Evolutionary conservation across 2,113 vertebrate species (phyloP).

Genomic region (Meles meles): DNA sequence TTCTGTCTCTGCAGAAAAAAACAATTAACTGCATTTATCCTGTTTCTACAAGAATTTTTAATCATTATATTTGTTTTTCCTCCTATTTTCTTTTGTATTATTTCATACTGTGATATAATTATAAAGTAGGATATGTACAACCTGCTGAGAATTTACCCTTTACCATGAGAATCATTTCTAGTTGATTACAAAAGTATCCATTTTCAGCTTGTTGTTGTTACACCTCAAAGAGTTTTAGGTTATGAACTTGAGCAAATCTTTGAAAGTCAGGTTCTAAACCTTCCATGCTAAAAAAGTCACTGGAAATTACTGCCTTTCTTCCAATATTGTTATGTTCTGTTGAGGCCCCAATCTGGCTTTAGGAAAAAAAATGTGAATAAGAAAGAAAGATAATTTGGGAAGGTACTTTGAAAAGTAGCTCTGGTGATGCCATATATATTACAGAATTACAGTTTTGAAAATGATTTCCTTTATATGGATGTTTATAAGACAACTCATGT

Average conservation of each 20-base stretch:
- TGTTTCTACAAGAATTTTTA: slow-evolving; percentile 81
- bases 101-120: slow-evolving; percentile 80
- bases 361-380: slow-evolving; percentile 4
- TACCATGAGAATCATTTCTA: slow-evolving; percentile 31
- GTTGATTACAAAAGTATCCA: not conserved
- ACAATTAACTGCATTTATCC: slow-evolving; percentile 75
- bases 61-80: slow-evolving; percentile 56
- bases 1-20: slow-evolving; percentile 77
- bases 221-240: slow-evolving; percentile 11
- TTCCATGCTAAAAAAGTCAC: not conserved
- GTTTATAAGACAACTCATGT: not conserved
- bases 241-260: slow-evolving; percentile 28
- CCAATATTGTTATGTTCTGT: not conserved
- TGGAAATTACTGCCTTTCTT: not conserved
- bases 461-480: not conserved
- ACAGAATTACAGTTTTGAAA: not conserved
- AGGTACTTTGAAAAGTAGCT: slow-evolving; percentile 9
- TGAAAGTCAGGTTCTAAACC: slow-evolving; percentile 5
- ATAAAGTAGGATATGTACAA: slow-evolving; percentile 69
- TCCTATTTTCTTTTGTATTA: slow-evolving; percentile 80
- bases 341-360: not conserved
- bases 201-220: slow-evolving; percentile 34
- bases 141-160: slow-evolving; percentile 44
- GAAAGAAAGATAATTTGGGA: slow-evolving; percentile 43
- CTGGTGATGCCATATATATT: not conserved